phyloP scores from a whole-genome alignment of 1,140 invertebrate species.

The Drosophila leontia region DNA sequence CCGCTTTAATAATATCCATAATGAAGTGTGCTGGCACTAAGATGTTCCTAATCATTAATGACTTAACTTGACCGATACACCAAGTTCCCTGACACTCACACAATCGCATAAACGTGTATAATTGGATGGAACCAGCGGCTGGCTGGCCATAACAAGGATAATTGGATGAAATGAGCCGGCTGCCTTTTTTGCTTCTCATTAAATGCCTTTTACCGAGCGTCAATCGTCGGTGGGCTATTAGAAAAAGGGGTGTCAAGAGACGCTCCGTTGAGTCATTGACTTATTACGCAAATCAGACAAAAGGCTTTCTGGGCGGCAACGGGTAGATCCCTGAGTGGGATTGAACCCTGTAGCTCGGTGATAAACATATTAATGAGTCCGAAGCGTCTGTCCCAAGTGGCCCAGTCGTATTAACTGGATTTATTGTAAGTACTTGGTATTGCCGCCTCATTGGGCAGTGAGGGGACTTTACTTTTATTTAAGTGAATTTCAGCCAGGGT shows the following conservation, averaged over 20 bases:
- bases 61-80: conserved; percentile 57
- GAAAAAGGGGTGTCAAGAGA: conserved; percentile 50
- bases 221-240: conserved; percentile 70
- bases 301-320: conserved; percentile 35
- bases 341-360: conserved; percentile 55
- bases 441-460: not conserved
- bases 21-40: conserved; percentile 21
- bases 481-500: not conserved
- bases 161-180: conserved; percentile 68
- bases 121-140: conserved; percentile 24
- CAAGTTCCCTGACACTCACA: conserved; percentile 58
- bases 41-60: conserved; percentile 69
- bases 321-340: conserved; percentile 2
- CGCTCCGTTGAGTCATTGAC: conserved; percentile 60
- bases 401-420: not conserved
- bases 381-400: conserved; percentile 18
- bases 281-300: conserved; percentile 78
- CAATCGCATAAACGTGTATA: conserved; percentile 20
- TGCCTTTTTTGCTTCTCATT: conserved; percentile 45
- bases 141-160: conserved; percentile 48
- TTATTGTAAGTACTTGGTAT: conserved; percentile 2
- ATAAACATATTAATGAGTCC: conserved; percentile 69
- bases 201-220: conserved; percentile 62
- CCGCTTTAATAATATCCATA: conserved; percentile 5
- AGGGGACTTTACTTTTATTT: not conserved